phyloP scores from a whole-genome alignment of 2,797 vertebrate species.

The Galagoides demidoff region DNA sequence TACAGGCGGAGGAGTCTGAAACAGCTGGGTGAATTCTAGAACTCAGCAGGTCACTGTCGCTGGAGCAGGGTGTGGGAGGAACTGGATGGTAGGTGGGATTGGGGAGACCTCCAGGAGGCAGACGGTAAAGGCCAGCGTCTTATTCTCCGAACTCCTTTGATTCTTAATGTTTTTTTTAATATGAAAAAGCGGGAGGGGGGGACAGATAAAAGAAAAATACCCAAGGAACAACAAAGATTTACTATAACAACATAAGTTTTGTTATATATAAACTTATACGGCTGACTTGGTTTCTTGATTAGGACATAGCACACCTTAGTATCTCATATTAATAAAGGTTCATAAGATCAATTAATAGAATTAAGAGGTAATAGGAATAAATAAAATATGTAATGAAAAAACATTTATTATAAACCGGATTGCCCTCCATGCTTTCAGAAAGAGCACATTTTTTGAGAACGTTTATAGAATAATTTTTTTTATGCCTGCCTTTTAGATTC shows the following conservation, averaged over 20 bases:
- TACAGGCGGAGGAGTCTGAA: not conserved
- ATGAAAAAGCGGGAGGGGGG: not conserved
- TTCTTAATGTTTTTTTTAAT: not conserved
- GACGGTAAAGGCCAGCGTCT: not conserved
- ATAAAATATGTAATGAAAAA: not conserved
- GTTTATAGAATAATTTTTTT: conserved; percentile 9
- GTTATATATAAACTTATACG: conserved; percentile 30
- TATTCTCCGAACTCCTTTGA: not conserved
- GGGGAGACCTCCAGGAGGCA: not conserved
- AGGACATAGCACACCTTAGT: not conserved
- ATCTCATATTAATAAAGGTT: not conserved
- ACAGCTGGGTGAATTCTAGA: not conserved
- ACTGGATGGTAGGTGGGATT: not conserved
- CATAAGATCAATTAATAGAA: not conserved
- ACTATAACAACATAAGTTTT: not conserved
- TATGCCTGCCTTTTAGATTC: conserved; percentile 25
- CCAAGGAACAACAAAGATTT: not conserved
- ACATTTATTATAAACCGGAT: not conserved
- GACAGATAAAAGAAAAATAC: not conserved
- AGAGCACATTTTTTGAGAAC: not conserved
- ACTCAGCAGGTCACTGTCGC: not conserved
- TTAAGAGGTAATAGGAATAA: conserved; percentile 40
- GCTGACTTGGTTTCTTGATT: not conserved
- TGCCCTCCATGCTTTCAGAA: not conserved
- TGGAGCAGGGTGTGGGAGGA: not conserved